Base-by-base conservation (phyloP, 2,888 invertebrate genomes). In the Drosophila aldrichi region DNA sequence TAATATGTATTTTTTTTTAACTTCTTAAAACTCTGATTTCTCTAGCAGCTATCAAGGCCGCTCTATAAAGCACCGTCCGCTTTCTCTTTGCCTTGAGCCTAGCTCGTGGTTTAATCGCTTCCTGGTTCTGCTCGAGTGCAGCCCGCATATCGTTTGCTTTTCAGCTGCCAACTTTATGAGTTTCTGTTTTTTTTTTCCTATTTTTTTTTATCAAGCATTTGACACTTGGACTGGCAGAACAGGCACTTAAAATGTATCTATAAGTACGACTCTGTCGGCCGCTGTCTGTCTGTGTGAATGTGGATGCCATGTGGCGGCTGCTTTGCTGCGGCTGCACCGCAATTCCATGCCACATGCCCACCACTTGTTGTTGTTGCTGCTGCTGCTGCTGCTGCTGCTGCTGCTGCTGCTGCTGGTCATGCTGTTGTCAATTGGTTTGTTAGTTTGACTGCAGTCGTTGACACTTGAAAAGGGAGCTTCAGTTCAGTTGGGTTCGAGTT, bases 381-480 rank as follows among this genome's bases (percentile, higher is more conserved):
- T 57, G 58, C 20, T 59, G 46, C 38, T 48, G 34, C 18, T 49
- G 32, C 44, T 25, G 25, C 25, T 25, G 20, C 5, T 7, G 49
- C 8, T 32, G 51, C 14, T 49, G 55, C 52, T 65, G 48, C 48
- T 78, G 65, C 70, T 71, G 51, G 83, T 70, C 70, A 70, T 60
- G 70, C 57, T 52, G 65, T 80, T 82, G 83, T 86, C 83, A 84
- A 86, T 86, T 86, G 89, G 80, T 73, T 86, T 85, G 80, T 80
- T 83, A 80, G 89, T 77, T 70, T 70, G 52, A 66, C 67, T 69
- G 81, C 83, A 81, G 81, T 81, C 83, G 83, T 86, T 83, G 89
- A 83, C 83, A 88, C 86, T 82, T 54, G 79, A 77, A 83, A 79
- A 70, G 72, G 70, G 77, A 74, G 63, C 76, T 46, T 79, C 51